These are phyloP conservation scores for Circaetus cinerascens DNA, from an alignment of 2,113 vertebrate species.

Conservation along the genomic window DNA sequence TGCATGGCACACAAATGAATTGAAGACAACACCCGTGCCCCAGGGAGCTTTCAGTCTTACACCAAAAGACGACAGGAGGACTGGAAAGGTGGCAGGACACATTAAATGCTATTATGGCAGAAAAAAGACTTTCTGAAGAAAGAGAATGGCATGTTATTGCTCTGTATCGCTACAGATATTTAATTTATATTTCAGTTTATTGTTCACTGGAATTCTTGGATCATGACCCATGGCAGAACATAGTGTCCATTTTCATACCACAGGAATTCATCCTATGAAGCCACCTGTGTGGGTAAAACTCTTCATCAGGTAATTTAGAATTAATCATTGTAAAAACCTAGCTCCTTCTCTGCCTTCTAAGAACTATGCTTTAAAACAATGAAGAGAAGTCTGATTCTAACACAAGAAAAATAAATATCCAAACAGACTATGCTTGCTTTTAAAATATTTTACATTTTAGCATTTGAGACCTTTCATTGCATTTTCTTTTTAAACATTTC, in stretches of 20 bases:
- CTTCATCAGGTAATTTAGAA: not conserved
- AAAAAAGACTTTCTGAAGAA: not conserved
- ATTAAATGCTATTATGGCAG: not conserved
- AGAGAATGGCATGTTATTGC: not conserved
- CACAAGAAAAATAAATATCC: not conserved
- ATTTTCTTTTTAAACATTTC: not conserved
- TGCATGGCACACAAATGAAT: not conserved
- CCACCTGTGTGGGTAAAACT: not conserved
- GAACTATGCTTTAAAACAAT: not conserved
- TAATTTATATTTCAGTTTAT: not conserved
- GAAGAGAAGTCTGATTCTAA: not conserved
- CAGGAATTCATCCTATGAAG: not conserved
- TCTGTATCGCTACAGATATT: not conserved
- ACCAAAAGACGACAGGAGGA: not conserved
- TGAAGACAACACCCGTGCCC: not conserved
- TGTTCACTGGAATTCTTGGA: not conserved
- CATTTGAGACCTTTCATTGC: not conserved
- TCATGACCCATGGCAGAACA: not conserved
- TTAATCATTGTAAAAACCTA: not conserved
- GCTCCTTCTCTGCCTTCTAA: not conserved
- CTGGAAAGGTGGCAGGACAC: not conserved
- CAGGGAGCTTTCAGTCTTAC: not conserved
- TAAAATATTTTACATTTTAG: not conserved
- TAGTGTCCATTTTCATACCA: not conserved
- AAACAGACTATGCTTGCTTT: not conserved